Evolutionary conservation across 1,140 invertebrate genomes (phyloP), one percentile per base, ranked within the genome.

Genomic region (Pseudomyrmex gracilis): DNA sequence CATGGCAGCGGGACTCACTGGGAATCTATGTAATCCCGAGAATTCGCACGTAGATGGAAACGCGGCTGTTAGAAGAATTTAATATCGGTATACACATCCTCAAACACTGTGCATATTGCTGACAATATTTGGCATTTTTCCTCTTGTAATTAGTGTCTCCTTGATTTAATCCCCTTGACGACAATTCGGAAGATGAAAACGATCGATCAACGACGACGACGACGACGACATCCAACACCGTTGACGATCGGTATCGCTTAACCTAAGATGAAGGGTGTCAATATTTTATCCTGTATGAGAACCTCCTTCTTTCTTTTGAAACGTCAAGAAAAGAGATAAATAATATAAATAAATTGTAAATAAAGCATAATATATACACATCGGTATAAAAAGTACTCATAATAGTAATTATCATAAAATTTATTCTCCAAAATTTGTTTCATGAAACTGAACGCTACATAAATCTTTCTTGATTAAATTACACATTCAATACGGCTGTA

Each of bases 51-150:
- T 71, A 80, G 58, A 63, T 15, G 74, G 66, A 63, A 78, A 78
- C 49, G 34, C 34, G 76, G n/a, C 66, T 61, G 53, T 85, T 49
- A 70, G 77, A 85, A 88, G 87, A 88, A 88, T 88, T 88, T 88
- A 88, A 88, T 88, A 87, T 88, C 68, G 61, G 57, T 77, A 60
- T 24, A 78, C 43, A 78, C 43, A 78, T 61, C 68, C 20, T 34
- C 57, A 87, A 80, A 63, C 53, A 84, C 73, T 49, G 57, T 78
- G 71, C 47, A 73, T 17, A 55, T 73, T 47, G 57, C 17, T 15
- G 77, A 67, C 43, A 73, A 84, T 63, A 80, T 78, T 80, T 86
- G 57, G 10, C 34, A 13, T 58, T 60, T 15, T 8, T 43, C 4
- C 53, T 24, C 7, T 15, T 71, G n/a, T 80, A 80, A 80, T 80